Conservation (phyloP, 2,888 invertebrate genomes). For the Trissonchulus latispiculum region DNA sequence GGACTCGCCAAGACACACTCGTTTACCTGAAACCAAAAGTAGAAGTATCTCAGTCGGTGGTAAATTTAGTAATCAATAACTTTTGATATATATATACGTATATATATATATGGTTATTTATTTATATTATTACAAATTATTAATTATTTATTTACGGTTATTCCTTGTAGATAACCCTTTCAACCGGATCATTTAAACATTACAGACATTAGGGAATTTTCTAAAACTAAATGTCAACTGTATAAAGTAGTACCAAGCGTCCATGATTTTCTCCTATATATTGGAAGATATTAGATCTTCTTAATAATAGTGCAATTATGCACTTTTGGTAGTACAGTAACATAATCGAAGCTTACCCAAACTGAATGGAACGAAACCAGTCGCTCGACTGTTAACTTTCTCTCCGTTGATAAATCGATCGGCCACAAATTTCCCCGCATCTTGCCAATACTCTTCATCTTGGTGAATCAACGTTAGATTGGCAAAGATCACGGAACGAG, state of each 20-base stretch:
- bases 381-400: neutral
- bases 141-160: no score
- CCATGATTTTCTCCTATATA: no score
- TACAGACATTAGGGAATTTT: no score
- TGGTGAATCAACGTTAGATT: neutral
- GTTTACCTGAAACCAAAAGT: neutral
- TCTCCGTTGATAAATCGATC: conserved; percentile 1
- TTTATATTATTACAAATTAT: no score
- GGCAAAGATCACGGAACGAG: neutral
- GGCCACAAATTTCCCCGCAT: neutral
- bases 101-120: neutral
- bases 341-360: no score
- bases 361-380: conserved; percentile 6
- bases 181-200: no score
- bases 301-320: no score
- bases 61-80: neutral
- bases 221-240: no score
- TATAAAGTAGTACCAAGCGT: no score
- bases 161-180: no score
- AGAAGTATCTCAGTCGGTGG: neutral
- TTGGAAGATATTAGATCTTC: no score
- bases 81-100: neutral
- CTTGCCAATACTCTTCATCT: neutral
- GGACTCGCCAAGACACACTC: conserved; percentile 6
- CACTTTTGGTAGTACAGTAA: no score